Conservation (phyloP, 2,113 vertebrate species). For the Clupea harengus region DNA sequence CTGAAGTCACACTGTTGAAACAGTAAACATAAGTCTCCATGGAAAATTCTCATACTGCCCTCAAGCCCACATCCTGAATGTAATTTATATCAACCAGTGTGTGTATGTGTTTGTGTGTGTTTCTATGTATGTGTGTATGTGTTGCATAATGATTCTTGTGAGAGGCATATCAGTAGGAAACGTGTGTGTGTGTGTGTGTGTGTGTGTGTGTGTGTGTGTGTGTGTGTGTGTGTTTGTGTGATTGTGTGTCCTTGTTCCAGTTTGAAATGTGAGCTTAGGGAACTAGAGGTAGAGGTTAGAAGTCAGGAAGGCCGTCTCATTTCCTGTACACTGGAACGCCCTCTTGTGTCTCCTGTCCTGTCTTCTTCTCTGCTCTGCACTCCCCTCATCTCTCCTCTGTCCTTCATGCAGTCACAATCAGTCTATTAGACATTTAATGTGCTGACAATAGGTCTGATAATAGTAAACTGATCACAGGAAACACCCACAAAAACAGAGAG, state of each 20-base stretch:
- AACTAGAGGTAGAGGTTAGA: slow-evolving; percentile 8
- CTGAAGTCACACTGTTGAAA: background rate
- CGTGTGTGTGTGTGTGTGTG: slow-evolving; percentile 7
- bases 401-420: background rate
- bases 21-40: background rate
- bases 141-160: background rate
- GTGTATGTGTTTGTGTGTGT: background rate
- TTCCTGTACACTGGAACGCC: slow-evolving; percentile 21
- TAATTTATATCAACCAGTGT: background rate
- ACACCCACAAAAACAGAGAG: too few species aligned
- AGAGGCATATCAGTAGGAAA: background rate
- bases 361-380: background rate
- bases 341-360: background rate
- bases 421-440: background rate
- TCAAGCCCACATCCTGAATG: background rate
- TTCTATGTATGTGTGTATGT: background rate
- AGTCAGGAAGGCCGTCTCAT: slow-evolving; percentile 10
- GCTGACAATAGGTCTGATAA: background rate
- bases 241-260: slow-evolving; percentile 3
- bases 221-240: background rate
- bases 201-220: slow-evolving; percentile 18
- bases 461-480: background rate
- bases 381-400: background rate
- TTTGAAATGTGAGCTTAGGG: background rate
- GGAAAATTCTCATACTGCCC: background rate